These are phyloP conservation scores for Blastobasis adustella DNA, from an alignment of 2,888 invertebrate genomes.

Conservation along the genomic window DNA sequence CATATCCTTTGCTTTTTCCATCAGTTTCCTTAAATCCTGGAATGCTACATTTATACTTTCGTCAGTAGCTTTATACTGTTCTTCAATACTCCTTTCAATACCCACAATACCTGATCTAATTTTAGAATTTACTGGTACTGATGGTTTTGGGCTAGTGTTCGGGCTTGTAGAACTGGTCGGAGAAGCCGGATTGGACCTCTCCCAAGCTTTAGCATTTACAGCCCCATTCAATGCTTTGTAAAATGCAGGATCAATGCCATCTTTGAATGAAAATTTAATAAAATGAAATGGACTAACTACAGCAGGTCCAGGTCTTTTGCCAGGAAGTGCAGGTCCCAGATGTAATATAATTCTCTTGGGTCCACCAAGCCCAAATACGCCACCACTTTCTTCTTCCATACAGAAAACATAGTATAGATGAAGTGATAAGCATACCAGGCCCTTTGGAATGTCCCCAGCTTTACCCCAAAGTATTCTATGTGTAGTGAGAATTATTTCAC, in stretches of 20 bases:
- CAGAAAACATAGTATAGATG: conserved; percentile 82
- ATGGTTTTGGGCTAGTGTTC: conserved; percentile 31
- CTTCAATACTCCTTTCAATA: conserved; percentile 93
- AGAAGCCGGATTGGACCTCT: conserved; percentile 45
- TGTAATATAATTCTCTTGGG: conserved; percentile 87
- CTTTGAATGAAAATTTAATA: conserved; percentile 90
- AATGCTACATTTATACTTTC: conserved; percentile 95
- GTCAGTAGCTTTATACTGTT: conserved; percentile 93
- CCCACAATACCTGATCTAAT: conserved; percentile 94
- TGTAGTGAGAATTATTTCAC: conserved; percentile 87
- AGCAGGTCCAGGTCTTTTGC: conserved; percentile 84
- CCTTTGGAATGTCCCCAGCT: conserved; percentile 81
- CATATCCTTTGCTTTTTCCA: conserved; percentile 99
- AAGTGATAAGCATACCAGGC: conserved; percentile 80
- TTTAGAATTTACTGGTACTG: conserved; percentile 73
- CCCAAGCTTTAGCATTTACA: conserved; percentile 79
- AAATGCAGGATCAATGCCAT: conserved; percentile 82
- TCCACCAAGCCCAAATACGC: conserved; percentile 86
- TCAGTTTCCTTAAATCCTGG: conserved; percentile 94
- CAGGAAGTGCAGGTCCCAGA: conserved; percentile 77
- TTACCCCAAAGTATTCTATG: conserved; percentile 90
- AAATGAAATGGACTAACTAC: conserved; percentile 81
- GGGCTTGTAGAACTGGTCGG: conserved; percentile 26
- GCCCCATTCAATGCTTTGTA: conserved; percentile 77
- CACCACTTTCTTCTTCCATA: conserved; percentile 86